Conservation (phyloP, 2,797 vertebrate species). For the Knipowitschia caucasica region DNA sequence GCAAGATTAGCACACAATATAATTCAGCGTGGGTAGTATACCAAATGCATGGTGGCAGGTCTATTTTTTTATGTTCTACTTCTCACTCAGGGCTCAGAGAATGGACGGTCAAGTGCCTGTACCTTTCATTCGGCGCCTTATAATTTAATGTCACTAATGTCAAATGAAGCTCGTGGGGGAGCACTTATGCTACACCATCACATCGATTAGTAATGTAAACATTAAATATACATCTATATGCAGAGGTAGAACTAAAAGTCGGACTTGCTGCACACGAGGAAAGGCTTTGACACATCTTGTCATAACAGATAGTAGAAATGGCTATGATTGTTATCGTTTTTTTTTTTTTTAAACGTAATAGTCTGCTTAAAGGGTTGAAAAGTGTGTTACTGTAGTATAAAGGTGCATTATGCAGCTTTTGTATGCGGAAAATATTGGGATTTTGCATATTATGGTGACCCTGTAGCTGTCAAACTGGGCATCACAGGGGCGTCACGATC, state of each 20-base stretch:
- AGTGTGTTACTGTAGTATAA: background rate
- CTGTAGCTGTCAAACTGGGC: no score
- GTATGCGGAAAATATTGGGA: no score
- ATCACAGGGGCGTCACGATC: no score
- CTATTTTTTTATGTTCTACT: no score
- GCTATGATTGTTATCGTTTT: background rate
- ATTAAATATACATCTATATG: constrained; percentile 26
- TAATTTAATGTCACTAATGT: background rate
- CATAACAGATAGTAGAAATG: background rate
- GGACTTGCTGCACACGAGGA: constrained; percentile 16
- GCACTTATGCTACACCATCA: constrained; percentile 27
- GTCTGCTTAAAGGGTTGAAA: background rate
- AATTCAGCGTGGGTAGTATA: no score
- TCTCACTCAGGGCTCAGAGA: no score
- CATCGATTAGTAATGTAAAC: constrained; percentile 10
- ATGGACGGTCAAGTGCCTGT: no score
- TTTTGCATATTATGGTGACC: no score
- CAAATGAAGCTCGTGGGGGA: constrained; percentile 15
- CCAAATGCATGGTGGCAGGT: no score
- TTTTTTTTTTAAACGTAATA: background rate
- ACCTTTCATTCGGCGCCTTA: no score
- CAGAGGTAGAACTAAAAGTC: constrained; percentile 20
- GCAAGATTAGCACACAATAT: no score
- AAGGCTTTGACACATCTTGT: background rate
- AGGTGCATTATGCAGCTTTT: no score